Evolutionary conservation across 2,888 invertebrate genomes (phyloP), one percentile per base, ranked within the genome.

Genomic region (Metacarcinus magister): DNA sequence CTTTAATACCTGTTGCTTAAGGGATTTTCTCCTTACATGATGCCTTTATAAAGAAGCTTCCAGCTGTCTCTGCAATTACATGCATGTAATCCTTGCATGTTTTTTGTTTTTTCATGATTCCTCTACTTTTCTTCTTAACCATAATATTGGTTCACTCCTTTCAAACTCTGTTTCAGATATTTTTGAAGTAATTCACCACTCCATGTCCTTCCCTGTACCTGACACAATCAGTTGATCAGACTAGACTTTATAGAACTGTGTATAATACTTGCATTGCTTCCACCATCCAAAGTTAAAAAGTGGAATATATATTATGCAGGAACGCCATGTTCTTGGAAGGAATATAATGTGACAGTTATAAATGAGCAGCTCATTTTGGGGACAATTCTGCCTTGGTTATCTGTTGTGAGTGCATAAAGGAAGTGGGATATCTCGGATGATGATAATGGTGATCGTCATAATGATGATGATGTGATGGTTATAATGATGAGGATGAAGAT

Each of bases 401-500:
- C 7, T 28, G n/a, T 75, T 7, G 1, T 75, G 75, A 28, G 75
- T 10, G 16, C 16, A 87, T 1, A 87, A 32, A 32, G 10, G 87
- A 16, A 32, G 39, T 16, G 39, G 28, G 28, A 75, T 75, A 75
- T 75, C 75, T 28, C n/a, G 8, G 75, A n/a, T 75, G 54, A 54
- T 54, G 54, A 54, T 91, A 39, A 10, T 94, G 46, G 92, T 92
- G 92, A 92, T 95, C 82, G 95, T 43, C 39, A 39, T 39, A 39
- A 39, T 39, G 39, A 39, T 39, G 39, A 39, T 39, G 39, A 39
- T 39, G 2, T 39, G 39, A 39, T 39, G 39, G 39, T 39, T 39
- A 39, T 39, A 39, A 39, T 39, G 39, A 39, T 39, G 39, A 39
- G 0, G 39, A 39, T 39, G 39, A 39, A 1, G 39, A 39, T 0